Base-by-base conservation (phyloP, 2,113 vertebrate species). In the Phoenicopterus ruber region DNA sequence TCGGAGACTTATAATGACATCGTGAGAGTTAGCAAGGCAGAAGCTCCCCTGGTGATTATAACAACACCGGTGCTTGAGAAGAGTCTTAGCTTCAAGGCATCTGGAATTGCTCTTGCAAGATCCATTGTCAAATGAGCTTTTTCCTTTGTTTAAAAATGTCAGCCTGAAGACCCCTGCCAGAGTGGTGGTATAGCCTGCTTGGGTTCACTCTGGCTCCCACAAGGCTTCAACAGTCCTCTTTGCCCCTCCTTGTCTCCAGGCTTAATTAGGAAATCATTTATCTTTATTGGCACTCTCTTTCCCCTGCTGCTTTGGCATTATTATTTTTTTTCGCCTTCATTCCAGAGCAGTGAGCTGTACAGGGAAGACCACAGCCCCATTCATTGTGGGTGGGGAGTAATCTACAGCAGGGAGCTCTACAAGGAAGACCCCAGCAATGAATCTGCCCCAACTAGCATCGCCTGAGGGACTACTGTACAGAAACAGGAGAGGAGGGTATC, bases 141-240 rank as follows among this genome's bases (percentile, higher is more conserved):
- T 97, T 62, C 95, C 80, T 97, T 97, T 97, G 96, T 97, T 97
- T 96, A 96, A 95, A 97, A 97, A 97, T 96, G 96, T 97, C 96
- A 97, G 96, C 79, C 94, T 81, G 7, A 96, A 97, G 96, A 96
- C 96, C 96, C 95, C 96, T 96, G 96, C 95, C 94, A 97, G 96
- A 96, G 95, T 78, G 94, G 96, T 96, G 94, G 96, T 97, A 96
- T 95, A 96, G 96, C 79, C 90, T 95, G 90, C 96, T 88, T 92
- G 82, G 94, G 92, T 86, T 96, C 92, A 90, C 96, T 80, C 90
- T 94, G 96, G 90, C 96, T 97, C 96, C 95, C 96, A 96, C 96
- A 96, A 97, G 92, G 90, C 90, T 97, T 95, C 78, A 82, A 22
- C 94, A 92, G 92, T 72, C 90, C 94, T 96, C 71, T 94, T 67